Conservation (phyloP, 2,113 vertebrate species). For the Aphyosemion australe region DNA sequence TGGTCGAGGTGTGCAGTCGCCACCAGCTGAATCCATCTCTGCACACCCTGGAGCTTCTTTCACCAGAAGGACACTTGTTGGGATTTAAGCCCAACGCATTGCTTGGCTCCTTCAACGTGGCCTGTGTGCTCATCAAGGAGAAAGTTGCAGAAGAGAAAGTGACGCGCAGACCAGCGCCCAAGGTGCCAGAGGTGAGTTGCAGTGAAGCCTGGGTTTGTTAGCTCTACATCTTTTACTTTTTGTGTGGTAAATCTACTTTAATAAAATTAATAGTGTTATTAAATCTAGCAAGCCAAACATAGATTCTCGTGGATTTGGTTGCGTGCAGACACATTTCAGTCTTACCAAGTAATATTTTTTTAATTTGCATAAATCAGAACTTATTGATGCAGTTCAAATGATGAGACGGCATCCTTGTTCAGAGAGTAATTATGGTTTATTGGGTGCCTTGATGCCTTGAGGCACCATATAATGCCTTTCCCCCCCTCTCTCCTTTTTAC, state of each 20-base stretch:
- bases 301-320: constrained; percentile 8
- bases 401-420: background rate
- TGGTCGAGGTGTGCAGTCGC: constrained; percentile 93
- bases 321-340: background rate
- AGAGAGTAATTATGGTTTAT: background rate
- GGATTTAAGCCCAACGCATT: constrained; percentile 92
- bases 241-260: background rate
- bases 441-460: background rate
- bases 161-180: constrained; percentile 80
- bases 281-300: background rate
- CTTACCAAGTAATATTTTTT: background rate
- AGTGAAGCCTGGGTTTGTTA: background rate
- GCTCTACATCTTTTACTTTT: constrained; percentile 2
- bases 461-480: constrained; percentile 44
- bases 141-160: constrained; percentile 86
- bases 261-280: background rate
- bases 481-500: constrained; percentile 43
- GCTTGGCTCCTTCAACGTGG: constrained; percentile 87
- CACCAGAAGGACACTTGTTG: constrained; percentile 80
- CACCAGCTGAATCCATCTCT: constrained; percentile 90
- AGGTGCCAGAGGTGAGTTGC: constrained; percentile 88
- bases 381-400: background rate
- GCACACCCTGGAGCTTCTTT: constrained; percentile 88
- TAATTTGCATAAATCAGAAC: background rate
- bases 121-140: constrained; percentile 88